Percentiles rank a stretch among this genome's conserved stretches.
Conservation (phyloP, 1,140 invertebrate genomes). For the Zaprionus lachaisei region DNA sequence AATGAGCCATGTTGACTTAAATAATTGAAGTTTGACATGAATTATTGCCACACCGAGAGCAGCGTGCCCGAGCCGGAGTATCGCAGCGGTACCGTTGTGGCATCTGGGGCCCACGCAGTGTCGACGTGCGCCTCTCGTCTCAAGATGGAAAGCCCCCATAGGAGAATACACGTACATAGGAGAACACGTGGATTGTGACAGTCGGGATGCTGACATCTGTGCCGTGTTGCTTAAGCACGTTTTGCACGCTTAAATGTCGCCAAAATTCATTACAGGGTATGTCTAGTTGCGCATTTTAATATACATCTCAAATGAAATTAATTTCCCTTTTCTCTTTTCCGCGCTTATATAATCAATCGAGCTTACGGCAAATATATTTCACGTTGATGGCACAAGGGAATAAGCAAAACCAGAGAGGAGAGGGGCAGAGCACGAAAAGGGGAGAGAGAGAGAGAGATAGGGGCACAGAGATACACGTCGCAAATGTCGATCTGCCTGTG, state of each 20-base stretch:
- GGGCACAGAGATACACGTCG: background rate
- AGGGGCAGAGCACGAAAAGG: background rate
- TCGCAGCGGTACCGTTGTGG: background rate
- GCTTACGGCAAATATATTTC: background rate
- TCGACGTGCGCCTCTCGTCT: background rate
- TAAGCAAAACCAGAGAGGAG: background rate
- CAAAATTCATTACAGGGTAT: background rate
- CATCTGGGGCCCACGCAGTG: background rate
- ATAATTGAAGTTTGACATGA: conserved; percentile 67
- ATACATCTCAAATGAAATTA: background rate
- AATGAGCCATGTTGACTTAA: conserved; percentile 51
- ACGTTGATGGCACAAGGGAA: background rate
- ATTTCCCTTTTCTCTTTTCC: background rate
- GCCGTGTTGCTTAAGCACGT: background rate
- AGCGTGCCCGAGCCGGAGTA: background rate
- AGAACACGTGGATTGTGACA: background rate
- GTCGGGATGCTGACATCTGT: no score
- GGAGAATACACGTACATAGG: background rate
- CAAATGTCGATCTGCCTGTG: conserved; percentile 27
- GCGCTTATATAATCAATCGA: background rate
- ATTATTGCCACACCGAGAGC: conserved; percentile 38
- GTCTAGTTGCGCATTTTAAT: background rate
- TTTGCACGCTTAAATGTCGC: background rate
- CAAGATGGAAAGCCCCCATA: conserved; percentile 1
- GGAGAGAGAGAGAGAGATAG: no score